A percentile compares a stretch with the other conserved stretches of the same genome.
Conservation (phyloP, 2,113 vertebrate species). For the Ia io region DNA sequence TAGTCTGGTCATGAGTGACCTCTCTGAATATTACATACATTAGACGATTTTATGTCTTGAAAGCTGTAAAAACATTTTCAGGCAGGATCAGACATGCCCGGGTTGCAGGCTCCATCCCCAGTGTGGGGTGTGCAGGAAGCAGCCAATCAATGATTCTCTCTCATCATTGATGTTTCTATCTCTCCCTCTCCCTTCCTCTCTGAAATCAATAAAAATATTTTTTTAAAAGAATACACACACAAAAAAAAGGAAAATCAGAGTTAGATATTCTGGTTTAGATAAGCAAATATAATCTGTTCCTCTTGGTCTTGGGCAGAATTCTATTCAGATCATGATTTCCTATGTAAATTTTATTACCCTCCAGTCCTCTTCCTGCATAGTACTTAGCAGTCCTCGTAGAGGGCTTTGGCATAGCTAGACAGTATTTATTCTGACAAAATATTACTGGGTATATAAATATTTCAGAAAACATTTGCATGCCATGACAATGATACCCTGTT, state of each 20-base stretch:
- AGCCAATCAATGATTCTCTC: too few relatives aligned
- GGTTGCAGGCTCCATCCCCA: too few relatives aligned
- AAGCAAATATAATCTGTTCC: neutral
- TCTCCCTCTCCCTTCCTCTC: too few relatives aligned
- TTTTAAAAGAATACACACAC: too few relatives aligned
- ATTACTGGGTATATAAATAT: constrained; percentile 34
- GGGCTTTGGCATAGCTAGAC: neutral
- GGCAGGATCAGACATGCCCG: neutral
- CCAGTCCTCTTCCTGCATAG: neutral
- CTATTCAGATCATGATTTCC: constrained; percentile 14
- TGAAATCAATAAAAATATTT: too few relatives aligned
- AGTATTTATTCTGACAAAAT: constrained; percentile 9
- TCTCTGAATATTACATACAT: constrained; percentile 19
- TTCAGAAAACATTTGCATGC: constrained; percentile 22
- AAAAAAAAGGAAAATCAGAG: neutral
- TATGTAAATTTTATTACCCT: neutral
- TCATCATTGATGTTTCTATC: too few relatives aligned
- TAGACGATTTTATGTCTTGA: neutral
- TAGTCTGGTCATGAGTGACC: neutral
- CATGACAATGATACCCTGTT: neutral
- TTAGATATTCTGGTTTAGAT: neutral
- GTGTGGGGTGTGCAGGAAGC: too few relatives aligned
- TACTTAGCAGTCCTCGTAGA: neutral
- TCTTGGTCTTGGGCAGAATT: constrained; percentile 44
- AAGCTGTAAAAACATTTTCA: neutral